Conservation (phyloP, 2,113 vertebrate species). For the Mystacornis crossleyi region DNA sequence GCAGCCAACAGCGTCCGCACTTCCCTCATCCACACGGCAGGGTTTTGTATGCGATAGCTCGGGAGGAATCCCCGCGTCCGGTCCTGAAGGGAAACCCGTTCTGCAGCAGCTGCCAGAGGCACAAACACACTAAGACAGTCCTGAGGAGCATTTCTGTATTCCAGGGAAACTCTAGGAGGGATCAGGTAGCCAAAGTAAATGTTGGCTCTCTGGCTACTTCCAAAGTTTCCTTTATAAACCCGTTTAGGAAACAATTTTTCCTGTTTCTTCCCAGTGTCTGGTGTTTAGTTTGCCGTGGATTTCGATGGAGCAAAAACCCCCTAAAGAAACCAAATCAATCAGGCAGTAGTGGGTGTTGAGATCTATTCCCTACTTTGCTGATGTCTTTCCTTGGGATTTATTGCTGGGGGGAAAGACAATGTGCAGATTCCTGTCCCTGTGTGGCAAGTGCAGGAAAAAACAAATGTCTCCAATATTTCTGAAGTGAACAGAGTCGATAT, state of each 20-base stretch:
- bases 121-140: neutral
- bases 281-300: neutral
- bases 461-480: neutral
- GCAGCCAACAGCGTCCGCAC: rapidly evolving
- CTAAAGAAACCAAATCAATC: neutral
- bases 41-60: rapidly evolving
- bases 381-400: neutral
- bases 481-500: rapidly evolving
- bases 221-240: neutral
- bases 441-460: neutral
- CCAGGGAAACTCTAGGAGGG: neutral
- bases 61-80: neutral
- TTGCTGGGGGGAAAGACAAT: neutral
- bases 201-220: neutral
- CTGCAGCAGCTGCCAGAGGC: neutral
- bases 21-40: rapidly evolving
- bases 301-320: neutral
- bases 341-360: neutral
- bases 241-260: neutral
- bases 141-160: neutral
- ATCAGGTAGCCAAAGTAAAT: neutral
- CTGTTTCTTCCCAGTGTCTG: neutral
- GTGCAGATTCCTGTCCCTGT: neutral
- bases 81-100: neutral
- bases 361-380: neutral